Evolutionary conservation across 37 sponge, comb jelly and placozoan genomes (phyloP), one percentile per base, ranked within the genome.

Genomic region (Aphrocallistes beatrix): DNA sequence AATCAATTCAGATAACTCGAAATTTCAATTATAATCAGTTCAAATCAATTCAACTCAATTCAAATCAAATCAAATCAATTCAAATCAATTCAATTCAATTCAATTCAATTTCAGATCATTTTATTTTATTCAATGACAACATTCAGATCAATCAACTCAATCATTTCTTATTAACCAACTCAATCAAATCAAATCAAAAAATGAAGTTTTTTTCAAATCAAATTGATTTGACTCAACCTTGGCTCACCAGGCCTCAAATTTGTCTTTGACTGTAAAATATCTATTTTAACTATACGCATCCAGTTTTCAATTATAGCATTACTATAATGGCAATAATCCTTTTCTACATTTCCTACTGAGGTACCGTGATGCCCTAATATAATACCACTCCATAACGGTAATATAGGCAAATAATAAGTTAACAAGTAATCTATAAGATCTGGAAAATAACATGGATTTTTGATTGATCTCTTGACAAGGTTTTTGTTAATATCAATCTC

Each of bases 181-280:
- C n/a, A n/a, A n/a, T n/a, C n/a, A n/a, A n/a, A n/a, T n/a, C n/a
- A n/a, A n/a, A n/a, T n/a, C n/a, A n/a, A n/a, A n/a, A n/a, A n/a
- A n/a, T n/a, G n/a, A n/a, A n/a, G n/a, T n/a, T n/a, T n/a, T n/a
- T n/a, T n/a, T n/a, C n/a, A n/a, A n/a, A n/a, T n/a, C n/a, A n/a
- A n/a, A n/a, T n/a, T n/a, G n/a, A n/a, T n/a, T n/a, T n/a, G n/a
- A n/a, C n/a, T n/a, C n/a, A n/a, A n/a, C n/a, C n/a, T n/a, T n/a
- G n/a, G n/a, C n/a, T n/a, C n/a, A n/a, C 75, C 75, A 60, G 8
- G 75, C 75, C 75, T 60, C 75, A 60, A 60, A 60, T 60, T 60
- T 19, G 75, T 32, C n/a, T 60, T 60, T 1, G 75, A 60, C 8
- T 60, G 6, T 30, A 60, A 60, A 60, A 60, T 60, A 60, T 60